Percentiles rank a stretch among this genome's conserved stretches.
Conservation (phyloP, 2,797 vertebrate species). For the Bryconaethiops microstoma region DNA sequence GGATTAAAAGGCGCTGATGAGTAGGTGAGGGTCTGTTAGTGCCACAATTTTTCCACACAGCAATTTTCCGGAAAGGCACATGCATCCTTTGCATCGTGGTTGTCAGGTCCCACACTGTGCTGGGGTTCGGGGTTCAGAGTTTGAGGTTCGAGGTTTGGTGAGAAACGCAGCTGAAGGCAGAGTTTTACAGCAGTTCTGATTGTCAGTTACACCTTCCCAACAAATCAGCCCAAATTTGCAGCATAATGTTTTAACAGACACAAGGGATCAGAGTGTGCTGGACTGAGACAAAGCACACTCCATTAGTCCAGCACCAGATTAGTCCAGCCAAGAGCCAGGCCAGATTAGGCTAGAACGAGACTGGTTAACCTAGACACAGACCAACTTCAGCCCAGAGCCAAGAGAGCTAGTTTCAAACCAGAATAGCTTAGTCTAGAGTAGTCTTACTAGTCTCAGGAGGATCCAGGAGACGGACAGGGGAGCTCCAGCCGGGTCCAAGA, state of each 20-base stretch:
- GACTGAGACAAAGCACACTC: neutral
- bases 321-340: neutral
- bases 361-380: neutral
- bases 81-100: neutral
- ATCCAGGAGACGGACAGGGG: too few relatives aligned
- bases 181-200: slow-evolving; percentile 49
- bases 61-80: slow-evolving; percentile 8
- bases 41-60: neutral
- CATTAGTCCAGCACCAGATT: neutral
- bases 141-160: neutral
- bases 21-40: neutral
- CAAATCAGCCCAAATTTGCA: neutral
- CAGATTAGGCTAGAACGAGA: neutral
- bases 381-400: neutral
- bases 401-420: too few relatives aligned
- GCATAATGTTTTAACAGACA: too few relatives aligned
- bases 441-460: too few relatives aligned
- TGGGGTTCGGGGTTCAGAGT: neutral
- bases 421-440: too few relatives aligned
- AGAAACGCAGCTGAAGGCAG: neutral
- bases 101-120: neutral
- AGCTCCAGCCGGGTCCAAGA: too few relatives aligned
- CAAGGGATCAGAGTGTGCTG: too few relatives aligned
- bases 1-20: slow-evolving; percentile 1
- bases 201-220: slow-evolving; percentile 56